phyloP scores from a whole-genome alignment of 2,888 invertebrate species.

The Dusona sp. region DNA sequence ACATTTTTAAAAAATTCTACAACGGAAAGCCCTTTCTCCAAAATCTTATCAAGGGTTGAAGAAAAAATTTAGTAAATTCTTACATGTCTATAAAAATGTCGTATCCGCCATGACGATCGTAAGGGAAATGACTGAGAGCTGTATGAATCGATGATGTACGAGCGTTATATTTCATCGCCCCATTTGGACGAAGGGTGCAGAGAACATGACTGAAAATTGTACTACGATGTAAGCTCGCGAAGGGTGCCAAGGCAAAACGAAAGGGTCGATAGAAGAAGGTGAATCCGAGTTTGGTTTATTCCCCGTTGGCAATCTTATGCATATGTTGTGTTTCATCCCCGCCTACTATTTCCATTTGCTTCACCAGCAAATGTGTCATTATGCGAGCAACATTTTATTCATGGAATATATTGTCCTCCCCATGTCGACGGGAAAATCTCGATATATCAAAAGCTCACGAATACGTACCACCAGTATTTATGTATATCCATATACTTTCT shows the following conservation, averaged over 20 bases:
- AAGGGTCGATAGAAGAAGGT: constrained; percentile 51
- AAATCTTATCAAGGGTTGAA: neutral
- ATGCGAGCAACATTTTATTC: constrained; percentile 67
- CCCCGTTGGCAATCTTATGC: constrained; percentile 13
- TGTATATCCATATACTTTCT: neutral
- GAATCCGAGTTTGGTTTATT: constrained; percentile 36
- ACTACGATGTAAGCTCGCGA: constrained; percentile 10
- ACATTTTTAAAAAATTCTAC: neutral
- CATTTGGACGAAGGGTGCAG: constrained; percentile 38
- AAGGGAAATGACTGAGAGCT: constrained; percentile 41
- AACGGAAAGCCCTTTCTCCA: neutral
- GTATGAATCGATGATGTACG: constrained; percentile 68
- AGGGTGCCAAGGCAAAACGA: constrained; percentile 50
- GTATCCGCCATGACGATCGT: constrained; percentile 57
- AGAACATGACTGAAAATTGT: constrained; percentile 13
- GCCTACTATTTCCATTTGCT: constrained; percentile 59
- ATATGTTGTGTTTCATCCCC: constrained; percentile 61
- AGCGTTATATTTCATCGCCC: constrained; percentile 57
- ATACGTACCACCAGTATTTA: constrained; percentile 19
- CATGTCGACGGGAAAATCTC: constrained; percentile 49
- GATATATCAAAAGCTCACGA: constrained; percentile 52
- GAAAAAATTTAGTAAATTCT: neutral
- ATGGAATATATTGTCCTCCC: constrained; percentile 66
- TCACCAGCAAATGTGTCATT: constrained; percentile 66
- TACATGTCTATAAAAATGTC: neutral